Evolutionary conservation across 2,888 invertebrate species (phyloP).

Genomic region (Lasius fuliginosus): DNA sequence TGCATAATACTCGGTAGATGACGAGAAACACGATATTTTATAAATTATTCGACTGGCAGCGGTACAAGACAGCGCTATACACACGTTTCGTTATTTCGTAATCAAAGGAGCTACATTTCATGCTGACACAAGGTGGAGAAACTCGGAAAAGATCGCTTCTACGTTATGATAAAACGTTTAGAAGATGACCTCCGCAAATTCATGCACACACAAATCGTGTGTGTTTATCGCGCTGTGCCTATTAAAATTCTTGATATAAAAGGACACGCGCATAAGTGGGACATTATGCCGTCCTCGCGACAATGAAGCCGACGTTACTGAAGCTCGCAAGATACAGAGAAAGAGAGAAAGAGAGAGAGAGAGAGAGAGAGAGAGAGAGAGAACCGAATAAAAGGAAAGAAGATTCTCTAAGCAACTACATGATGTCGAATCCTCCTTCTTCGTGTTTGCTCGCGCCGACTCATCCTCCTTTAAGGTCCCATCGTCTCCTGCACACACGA

Average conservation of each 20-base stretch:
- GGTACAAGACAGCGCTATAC: background rate
- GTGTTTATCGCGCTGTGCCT: background rate
- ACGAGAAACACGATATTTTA: background rate
- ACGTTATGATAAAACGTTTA: background rate
- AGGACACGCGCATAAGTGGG: slow-evolving; percentile 1
- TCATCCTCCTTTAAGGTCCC: slow-evolving; percentile 65
- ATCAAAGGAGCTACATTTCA: background rate
- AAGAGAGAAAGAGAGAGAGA: no score
- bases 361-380: background rate
- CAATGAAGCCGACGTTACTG: slow-evolving; percentile 18
- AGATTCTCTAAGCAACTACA: slow-evolving; percentile 65
- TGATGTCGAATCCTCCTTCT: slow-evolving; percentile 62
- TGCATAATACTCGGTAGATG: background rate
- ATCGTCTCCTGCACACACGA: slow-evolving; percentile 66
- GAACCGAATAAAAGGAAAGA: slow-evolving; percentile 26
- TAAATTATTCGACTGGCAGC: slow-evolving; percentile 32
- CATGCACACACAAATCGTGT: background rate
- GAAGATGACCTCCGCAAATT: background rate
- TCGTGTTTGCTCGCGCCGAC: slow-evolving; percentile 63
- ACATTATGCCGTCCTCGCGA: slow-evolving; percentile 29
- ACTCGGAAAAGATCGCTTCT: background rate
- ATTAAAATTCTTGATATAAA: slow-evolving; percentile 17
- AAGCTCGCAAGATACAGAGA: slow-evolving; percentile 31
- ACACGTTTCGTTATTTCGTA: background rate
- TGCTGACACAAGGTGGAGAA: background rate